Base-by-base conservation (phyloP, 1,140 invertebrate genomes). In the Zaprionus camerounensis region DNA sequence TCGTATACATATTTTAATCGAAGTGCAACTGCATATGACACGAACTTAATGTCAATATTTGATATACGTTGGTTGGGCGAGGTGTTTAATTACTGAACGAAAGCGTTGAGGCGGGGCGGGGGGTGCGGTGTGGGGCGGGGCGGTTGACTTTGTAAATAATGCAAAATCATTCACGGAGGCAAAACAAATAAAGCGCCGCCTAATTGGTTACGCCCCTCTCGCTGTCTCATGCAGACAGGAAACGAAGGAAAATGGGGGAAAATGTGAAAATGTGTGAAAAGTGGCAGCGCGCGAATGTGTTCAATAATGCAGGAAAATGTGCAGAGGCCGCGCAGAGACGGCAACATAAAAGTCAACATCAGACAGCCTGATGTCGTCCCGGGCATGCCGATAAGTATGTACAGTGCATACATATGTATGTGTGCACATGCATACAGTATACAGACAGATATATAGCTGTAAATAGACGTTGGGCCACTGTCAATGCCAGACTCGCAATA, bases 301-400 rank as follows among this genome's bases (percentile, higher is more conserved):
- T 76, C 62, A 76, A 76, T 76, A 76, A 76, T 76, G 44, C 69
- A 76, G 55, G 61, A 20, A 76, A 64, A 66, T 76, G 65, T 76
- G 62, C 69, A 61, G 55, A 65, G 44, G 44, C 41, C 59, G 73
- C 68, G 61, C 17, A 44, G 41, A 46, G 46, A 12, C 46, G 46
- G 46, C 46, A 13, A 71, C 55, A 53, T 59, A 46, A 76, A 76
- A 76, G 73, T 65, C 73, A 76, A 53, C 41, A 46, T 46, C 41
- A 63, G 51, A 57, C 58, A 46, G 24, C 36, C 53, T 57, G 51
- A 57, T 46, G 38, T 31, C 20, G 20, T 46, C 41, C n/a, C 17
- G n/a, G 7, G n/a, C n/a, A n/a, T 46, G 41, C 9, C 36, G 20
- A 46, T 24, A 51, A 46, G n/a, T 64, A 44, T 46, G 7, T 24